phyloP scores from a whole-genome alignment of 2,888 invertebrate genomes.

The Pteria penguin region DNA sequence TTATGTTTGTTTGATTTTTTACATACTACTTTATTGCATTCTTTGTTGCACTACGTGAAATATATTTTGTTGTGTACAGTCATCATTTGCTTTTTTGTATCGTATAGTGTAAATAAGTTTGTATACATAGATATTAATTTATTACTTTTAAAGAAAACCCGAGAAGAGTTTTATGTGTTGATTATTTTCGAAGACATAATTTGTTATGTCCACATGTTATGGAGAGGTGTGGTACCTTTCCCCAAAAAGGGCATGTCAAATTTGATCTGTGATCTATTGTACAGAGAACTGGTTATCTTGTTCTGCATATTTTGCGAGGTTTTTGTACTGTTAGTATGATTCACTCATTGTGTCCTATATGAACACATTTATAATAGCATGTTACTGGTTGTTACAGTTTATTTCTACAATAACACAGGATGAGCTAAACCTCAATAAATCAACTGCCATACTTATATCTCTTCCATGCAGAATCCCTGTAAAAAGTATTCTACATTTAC shows the following conservation, averaged over 20 bases:
- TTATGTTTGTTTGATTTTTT: background rate
- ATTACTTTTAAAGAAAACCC: constrained; percentile 33
- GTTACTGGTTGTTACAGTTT: background rate
- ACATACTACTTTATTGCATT: background rate
- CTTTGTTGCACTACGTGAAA: constrained; percentile 10
- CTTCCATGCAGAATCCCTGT: too few species aligned
- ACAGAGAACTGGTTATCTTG: background rate
- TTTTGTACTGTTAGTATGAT: background rate
- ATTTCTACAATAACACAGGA: too few species aligned
- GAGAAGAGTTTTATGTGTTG: constrained; percentile 15
- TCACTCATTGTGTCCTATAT: background rate
- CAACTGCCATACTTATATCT: too few species aligned
- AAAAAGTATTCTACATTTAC: too few species aligned
- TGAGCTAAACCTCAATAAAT: too few species aligned
- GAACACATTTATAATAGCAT: background rate
- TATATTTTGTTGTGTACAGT: constrained; percentile 12
- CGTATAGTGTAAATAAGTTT: constrained; percentile 41
- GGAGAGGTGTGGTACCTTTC: background rate
- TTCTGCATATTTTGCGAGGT: background rate
- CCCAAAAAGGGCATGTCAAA: background rate
- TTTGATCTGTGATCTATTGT: constrained; percentile 30
- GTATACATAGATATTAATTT: constrained; percentile 45
- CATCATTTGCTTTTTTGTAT: constrained; percentile 11
- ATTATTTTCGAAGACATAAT: constrained; percentile 1
- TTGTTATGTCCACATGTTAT: background rate